Base-by-base conservation (phyloP, 2,888 invertebrate species). In the Sympetrum striolatum region DNA sequence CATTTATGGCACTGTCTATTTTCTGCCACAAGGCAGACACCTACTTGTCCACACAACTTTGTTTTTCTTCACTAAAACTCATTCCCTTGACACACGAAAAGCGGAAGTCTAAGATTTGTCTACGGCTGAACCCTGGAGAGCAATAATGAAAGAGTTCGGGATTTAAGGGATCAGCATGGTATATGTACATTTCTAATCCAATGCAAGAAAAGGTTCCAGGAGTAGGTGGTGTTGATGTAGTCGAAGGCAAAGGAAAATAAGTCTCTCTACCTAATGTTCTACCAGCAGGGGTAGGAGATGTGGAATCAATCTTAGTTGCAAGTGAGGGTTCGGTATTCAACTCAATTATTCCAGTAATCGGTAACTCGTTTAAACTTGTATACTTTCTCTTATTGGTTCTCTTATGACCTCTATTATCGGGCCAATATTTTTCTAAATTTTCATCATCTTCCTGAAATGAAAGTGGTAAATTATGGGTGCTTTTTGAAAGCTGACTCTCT, bases 101-200 rank as follows among this genome's bases (percentile, higher is more conserved):
- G 92, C 95, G 95, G 93, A 95, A 95, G 92, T 95, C 95, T 64
- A 96, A 93, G 91, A 95, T 94, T 92, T 95, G 95, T 91, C 94
- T 94, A 91, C 94, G 93, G 39, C 94, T 94, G 92, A 95, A 95
- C 18, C 95, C 95, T n/a, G 94, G 94, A 5, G 95, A 95, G 92
- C 96, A 96, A 92, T 95, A 95, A 92, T 96, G 96, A 92, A 96
- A 96, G 91, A 95, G 93, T 91, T 95, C 94, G 92, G 95, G 95
- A 92, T 96, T 95, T 91, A 95, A 94, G 82, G 94, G 94, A 92
- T 96, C 96, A 1, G 95, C 94, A 92, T 95, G 95, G 93, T 95
- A 96, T 91, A 94, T 94, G 92, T 95, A 94, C 92, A 95, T 93
- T 91, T 94, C 93, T 92, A 94, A 95, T 58, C 95, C 94, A 86